Evolutionary conservation across 2,888 invertebrate genomes (phyloP), one percentile per base, ranked within the genome.

Genomic region (Entomobrya proxima): DNA sequence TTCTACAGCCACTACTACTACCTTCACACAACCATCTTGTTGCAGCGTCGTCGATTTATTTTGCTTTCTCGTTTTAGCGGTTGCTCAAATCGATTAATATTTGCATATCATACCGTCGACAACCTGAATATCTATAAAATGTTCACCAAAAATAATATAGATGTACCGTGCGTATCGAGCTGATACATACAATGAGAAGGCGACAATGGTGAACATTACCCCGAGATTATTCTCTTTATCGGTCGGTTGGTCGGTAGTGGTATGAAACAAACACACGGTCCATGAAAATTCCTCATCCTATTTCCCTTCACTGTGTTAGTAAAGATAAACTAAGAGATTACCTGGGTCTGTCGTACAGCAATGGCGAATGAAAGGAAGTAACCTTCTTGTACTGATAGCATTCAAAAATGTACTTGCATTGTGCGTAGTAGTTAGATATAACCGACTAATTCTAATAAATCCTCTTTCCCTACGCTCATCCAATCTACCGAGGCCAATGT

Each of bases 331-430:
- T 13, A 15, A 74, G 27, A 81, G 74, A 81, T 61, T 74, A 58
- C n/a, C 27, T 52, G 30, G 64, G 37, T 44, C n/a, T 18, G 47
- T 37, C 30, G n/a, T n/a, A 27, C 44, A 72, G 6, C 13, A 27
- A n/a, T 13, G 72, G 47, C 24, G 24, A n/a, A 30, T 72, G 84
- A 85, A 78, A 75, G 75, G 75, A 67, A 85, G 80, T 67, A 64
- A 76, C 67, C 79, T 85, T 85, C 78, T 85, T n/a, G n/a, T 79
- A 85, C 61, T 74, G 52, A 85, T 85, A 80, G 80, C 67, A 85
- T 85, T 75, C 74, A 80, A 80, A 67, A 67, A 40, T 37, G 21
- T 67, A 37, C 18, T 18, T 27, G 2, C 4, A 4, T 24, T 24
- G 11, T 35, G 7, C n/a, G 35, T 55, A 11, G 11, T 35, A 37